Evolutionary conservation across 2,888 invertebrate genomes (phyloP), one percentile per base, ranked within the genome.

Genomic region (Melanostoma scalare): DNA sequence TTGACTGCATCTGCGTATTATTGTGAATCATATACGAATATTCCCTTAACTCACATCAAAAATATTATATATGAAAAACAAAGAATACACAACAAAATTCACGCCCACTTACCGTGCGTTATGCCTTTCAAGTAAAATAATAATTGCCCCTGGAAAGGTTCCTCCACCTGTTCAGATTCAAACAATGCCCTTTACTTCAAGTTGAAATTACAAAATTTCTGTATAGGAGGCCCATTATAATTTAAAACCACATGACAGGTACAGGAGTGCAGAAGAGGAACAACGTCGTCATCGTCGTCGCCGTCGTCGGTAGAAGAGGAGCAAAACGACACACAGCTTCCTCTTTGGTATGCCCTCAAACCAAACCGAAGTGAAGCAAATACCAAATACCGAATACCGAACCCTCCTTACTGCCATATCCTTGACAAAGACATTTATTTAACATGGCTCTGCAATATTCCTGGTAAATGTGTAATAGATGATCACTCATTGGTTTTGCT

Each of bases 361-460:
- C 42, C 52, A 33, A 52, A 40, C 60, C 52, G 52, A 46, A 55
- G 53, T 53, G 46, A 38, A 20, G 20, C 30, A 48, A 30, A 56
- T 42, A 31, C 72, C n/a, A 65, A 40, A 33, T 20, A 20, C 20
- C 20, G 20, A 20, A 20, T 20, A 20, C 20, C 20, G 55, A 67
- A 68, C 75, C 53, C 67, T 68, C 35, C 58, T 56, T 61, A 42
- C 50, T 63, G 63, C 48, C 50, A 50, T 63, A 79, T 84, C 79
- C 79, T 84, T 79, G 79, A 75, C 82, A 78, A 78, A 84, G 78
- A 69, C 74, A 84, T 78, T 79, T 75, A 78, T 84, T 84, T 79
- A 71, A 42, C 55, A 10, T 74, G 46, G 63, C 79, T 58, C 68
- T 72, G 65, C 33, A 53, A 73, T 77, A 55, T 72, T 81, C 74